These are phyloP conservation scores for Empidonax traillii DNA, from an alignment of 2,113 vertebrate genomes.

Conservation along the genomic window DNA sequence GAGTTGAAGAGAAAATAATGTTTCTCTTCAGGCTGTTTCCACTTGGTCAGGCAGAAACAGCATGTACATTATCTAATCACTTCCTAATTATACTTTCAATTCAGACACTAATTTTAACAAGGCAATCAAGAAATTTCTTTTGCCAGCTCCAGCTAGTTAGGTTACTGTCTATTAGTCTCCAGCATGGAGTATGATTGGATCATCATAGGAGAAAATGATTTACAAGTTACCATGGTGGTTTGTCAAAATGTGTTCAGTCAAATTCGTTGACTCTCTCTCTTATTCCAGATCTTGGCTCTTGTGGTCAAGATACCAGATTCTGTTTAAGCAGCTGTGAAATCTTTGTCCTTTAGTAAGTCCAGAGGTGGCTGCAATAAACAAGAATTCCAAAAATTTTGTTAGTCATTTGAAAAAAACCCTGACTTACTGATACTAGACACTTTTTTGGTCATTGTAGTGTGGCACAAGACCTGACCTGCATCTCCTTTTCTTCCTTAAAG, in stretches of 20 bases:
- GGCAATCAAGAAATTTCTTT: background rate
- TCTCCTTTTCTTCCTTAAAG: background rate
- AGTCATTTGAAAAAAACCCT: background rate
- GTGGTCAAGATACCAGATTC: background rate
- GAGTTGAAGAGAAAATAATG: background rate
- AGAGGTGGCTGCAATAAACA: background rate
- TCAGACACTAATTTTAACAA: background rate
- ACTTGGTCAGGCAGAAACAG: background rate
- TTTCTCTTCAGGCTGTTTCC: background rate
- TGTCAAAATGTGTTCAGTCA: background rate
- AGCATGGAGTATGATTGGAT: background rate
- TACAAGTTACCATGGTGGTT: background rate
- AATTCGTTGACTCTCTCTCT: background rate
- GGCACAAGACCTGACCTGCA: background rate
- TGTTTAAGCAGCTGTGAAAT: background rate
- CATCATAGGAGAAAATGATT: background rate
- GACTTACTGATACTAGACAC: background rate
- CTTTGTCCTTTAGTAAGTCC: background rate
- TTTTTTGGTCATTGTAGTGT: background rate
- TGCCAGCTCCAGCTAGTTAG: background rate
- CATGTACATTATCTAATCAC: background rate
- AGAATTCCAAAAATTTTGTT: background rate
- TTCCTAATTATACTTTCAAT: background rate
- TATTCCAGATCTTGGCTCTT: background rate
- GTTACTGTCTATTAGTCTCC: background rate